These are phyloP conservation scores for Corythornis madagascariensis DNA, from an alignment of 2,113 vertebrate genomes.

Conservation along the genomic window DNA sequence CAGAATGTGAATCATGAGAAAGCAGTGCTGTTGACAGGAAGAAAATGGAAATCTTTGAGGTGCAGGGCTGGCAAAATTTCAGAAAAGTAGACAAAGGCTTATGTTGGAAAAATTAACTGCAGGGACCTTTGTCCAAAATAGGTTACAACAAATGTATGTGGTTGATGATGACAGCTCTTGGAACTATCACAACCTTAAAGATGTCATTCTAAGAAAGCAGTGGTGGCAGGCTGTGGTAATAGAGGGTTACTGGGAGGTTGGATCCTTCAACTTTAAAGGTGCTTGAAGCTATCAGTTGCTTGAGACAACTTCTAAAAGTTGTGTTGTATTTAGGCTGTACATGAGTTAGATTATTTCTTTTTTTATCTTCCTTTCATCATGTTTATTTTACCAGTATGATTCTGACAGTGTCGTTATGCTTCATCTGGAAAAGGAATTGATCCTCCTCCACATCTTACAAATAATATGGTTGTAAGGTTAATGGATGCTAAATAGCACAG, in stretches of 20 bases:
- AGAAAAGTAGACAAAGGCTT: slow-evolving; percentile 32
- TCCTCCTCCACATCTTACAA: not conserved
- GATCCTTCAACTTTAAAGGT: not conserved
- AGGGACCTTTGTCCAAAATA: not conserved
- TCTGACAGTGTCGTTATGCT: not conserved
- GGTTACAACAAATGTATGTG: not conserved
- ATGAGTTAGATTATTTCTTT: not conserved
- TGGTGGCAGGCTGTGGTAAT: not conserved
- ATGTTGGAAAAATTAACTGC: not conserved
- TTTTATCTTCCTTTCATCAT: not conserved
- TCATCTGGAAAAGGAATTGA: not conserved
- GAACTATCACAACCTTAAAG: not conserved
- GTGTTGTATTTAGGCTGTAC: not conserved
- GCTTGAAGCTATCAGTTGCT: not conserved
- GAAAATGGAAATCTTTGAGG: slow-evolving; percentile 46
- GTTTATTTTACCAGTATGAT: not conserved
- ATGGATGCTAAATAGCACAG: not conserved
- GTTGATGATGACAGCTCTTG: not conserved
- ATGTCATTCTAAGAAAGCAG: not conserved
- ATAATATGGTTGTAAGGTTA: not conserved
- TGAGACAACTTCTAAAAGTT: not conserved
- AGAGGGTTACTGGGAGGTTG: not conserved
- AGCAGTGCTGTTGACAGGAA: slow-evolving; percentile 18
- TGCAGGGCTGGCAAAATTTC: slow-evolving; percentile 40
- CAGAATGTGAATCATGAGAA: not conserved